Conservation (phyloP, 2,113 vertebrate genomes). For the Upupa epops region DNA sequence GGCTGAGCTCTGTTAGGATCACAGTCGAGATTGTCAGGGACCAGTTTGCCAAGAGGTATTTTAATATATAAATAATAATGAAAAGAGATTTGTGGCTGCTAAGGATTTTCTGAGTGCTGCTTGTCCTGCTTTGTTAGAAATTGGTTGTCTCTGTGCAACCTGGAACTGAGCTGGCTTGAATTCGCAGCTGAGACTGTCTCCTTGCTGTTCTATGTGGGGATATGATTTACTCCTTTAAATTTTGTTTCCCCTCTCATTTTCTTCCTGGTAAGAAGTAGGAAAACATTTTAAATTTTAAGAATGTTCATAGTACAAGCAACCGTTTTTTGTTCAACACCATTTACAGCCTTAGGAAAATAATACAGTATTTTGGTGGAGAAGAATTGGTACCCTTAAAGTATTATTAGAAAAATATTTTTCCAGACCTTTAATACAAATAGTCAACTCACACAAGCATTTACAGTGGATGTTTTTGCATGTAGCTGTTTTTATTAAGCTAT, state of each 20-base stretch:
- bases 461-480: background rate
- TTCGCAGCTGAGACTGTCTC: background rate
- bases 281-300: background rate
- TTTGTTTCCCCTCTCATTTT: background rate
- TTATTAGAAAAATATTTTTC: constrained; percentile 12
- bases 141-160: background rate
- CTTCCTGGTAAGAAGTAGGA: background rate
- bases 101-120: background rate
- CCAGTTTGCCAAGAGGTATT: background rate
- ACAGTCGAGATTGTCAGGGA: background rate
- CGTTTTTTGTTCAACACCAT: background rate
- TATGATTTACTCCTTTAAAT: background rate
- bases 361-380: background rate
- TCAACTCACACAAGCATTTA: background rate
- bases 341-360: background rate
- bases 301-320: background rate
- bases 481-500: background rate
- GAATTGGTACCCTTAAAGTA: background rate
- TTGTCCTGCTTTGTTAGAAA: background rate
- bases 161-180: background rate
- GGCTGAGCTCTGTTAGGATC: background rate
- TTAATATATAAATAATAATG: background rate
- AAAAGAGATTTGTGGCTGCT: background rate
- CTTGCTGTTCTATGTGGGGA: background rate
- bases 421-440: background rate